Evolutionary conservation across 2,888 invertebrate species (phyloP).

Genomic region (Andrena hattorfiana): DNA sequence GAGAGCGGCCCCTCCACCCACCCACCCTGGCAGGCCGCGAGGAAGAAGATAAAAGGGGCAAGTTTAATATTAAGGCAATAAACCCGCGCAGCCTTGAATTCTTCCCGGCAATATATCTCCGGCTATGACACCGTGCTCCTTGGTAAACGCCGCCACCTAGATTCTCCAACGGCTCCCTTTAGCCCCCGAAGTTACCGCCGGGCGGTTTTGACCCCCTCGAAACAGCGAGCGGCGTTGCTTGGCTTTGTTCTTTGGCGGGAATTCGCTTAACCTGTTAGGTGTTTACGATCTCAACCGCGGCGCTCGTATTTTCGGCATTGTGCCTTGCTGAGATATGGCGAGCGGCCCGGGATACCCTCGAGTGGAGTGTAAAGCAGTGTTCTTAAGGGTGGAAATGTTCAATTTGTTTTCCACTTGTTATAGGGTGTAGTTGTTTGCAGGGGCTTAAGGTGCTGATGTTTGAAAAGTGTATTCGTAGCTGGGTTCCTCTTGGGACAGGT

Average conservation of each 20-base stretch:
- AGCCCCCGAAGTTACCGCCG: background rate
- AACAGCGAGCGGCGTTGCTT: background rate
- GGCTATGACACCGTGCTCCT: constrained; percentile 42
- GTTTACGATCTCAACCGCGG: background rate
- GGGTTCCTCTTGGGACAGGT: no score
- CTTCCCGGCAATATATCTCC: constrained; percentile 54
- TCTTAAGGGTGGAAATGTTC: no score
- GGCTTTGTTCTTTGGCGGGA: background rate
- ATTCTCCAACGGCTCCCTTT: background rate
- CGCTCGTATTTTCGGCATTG: constrained; percentile 1
- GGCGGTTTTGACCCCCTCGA: background rate
- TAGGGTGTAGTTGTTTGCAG: no score
- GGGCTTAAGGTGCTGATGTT: no score
- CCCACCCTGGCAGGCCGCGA: constrained; percentile 13
- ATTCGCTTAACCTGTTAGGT: background rate
- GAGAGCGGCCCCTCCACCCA: constrained; percentile 16
- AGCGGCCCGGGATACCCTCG: no score
- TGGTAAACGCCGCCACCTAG: constrained; percentile 30
- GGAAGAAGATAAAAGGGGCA: constrained; percentile 68
- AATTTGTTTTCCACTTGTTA: no score
- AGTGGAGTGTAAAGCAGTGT: no score
- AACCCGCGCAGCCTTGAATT: constrained; percentile 68
- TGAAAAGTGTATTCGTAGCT: no score
- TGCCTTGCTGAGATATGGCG: no score
- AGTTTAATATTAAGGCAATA: constrained; percentile 79